Percentiles rank a stretch among this genome's conserved stretches.
These are phyloP conservation scores for Ricordea florida DNA, from an alignment of 92 coral and sea anemone species.

Conservation along the genomic window DNA sequence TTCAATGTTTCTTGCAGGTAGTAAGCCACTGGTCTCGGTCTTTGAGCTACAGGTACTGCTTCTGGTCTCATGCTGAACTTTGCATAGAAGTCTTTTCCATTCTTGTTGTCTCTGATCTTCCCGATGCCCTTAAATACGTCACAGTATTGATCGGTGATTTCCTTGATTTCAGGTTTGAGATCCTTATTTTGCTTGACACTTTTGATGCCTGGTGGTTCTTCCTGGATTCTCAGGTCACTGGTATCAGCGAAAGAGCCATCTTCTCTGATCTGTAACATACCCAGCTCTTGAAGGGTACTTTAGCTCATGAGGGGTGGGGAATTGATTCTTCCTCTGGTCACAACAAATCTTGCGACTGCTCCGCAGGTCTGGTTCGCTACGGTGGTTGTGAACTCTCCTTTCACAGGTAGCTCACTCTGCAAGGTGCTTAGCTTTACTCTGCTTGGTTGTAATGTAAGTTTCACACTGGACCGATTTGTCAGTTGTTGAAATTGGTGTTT, in stretches of 20 bases:
- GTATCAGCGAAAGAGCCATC: constrained; percentile 40
- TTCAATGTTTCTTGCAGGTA: constrained; percentile 46
- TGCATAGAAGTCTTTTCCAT: constrained; percentile 44
- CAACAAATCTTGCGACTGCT: constrained; percentile 34
- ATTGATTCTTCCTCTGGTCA: constrained; percentile 36
- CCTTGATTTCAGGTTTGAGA: neutral
- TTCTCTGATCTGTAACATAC: constrained; percentile 39
- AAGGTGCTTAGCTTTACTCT: too few relatives aligned
- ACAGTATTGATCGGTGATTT: constrained; percentile 9
- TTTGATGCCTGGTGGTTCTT: constrained; percentile 2
- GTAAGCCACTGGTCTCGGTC: constrained; percentile 53
- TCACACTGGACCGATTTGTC: too few relatives aligned
- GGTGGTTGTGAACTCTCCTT: constrained; percentile 21
- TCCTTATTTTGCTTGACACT: constrained; percentile 8
- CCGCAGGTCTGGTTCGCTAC: constrained; percentile 40
- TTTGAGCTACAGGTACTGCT: constrained; percentile 61
- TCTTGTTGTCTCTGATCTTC: constrained; percentile 61
- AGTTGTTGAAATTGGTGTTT: too few relatives aligned
- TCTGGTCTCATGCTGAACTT: constrained; percentile 63
- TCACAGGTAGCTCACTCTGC: too few relatives aligned
- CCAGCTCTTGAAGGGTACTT: constrained; percentile 34
- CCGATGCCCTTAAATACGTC: constrained; percentile 67
- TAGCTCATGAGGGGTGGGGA: constrained; percentile 47
- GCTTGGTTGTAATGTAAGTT: too few relatives aligned
- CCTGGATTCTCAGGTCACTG: constrained; percentile 33